Evolutionary conservation across 2,888 invertebrate species (phyloP), one percentile per base, ranked within the genome.

Genomic region (Hirudinaria manillensis): DNA sequence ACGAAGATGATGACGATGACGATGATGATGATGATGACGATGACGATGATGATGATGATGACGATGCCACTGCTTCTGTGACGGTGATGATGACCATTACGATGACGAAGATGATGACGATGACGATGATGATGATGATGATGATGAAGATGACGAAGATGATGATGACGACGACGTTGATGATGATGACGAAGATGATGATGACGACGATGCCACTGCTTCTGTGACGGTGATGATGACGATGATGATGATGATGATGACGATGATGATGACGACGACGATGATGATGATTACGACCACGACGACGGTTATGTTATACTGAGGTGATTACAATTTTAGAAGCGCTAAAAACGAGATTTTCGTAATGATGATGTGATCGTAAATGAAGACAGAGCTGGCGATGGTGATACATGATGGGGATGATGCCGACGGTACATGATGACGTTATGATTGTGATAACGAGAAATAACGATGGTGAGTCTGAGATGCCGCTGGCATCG

Each of bases 1-100:
- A 71, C n/a, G 71, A 71, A 3, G 71, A 71, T 45, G 71, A 71
- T 51, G 71, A 71, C n/a, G 71, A 51, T 24, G 71, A 71, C n/a
- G 71, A 51, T 24, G 71, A 71, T 45, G 71, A 71, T 51, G 71
- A 71, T 45, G 71, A 71, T 51, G 71, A 71, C 24, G 71, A 71
- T 51, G 51, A 68, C 21, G 68, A 68, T 32, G 68, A 68, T 34
- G 68, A 32, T 32, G 68, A 68, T 34, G 68, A 32, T 32, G 68
- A 68, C 21, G 66, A 65, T 65, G 68, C 27, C 21, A 32, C 1
- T 68, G 68, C 27, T n/a, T 29, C 1, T 68, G 68, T 29, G 19
- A 1, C n/a, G n/a, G n/a, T n/a, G n/a, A n/a, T n/a, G n/a, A n/a
- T n/a, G n/a, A n/a, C n/a, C n/a, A n/a, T n/a, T n/a, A n/a, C n/a